Evolutionary conservation across 2,113 vertebrate species (phyloP).

Genomic region (Pteropus alecto): DNA sequence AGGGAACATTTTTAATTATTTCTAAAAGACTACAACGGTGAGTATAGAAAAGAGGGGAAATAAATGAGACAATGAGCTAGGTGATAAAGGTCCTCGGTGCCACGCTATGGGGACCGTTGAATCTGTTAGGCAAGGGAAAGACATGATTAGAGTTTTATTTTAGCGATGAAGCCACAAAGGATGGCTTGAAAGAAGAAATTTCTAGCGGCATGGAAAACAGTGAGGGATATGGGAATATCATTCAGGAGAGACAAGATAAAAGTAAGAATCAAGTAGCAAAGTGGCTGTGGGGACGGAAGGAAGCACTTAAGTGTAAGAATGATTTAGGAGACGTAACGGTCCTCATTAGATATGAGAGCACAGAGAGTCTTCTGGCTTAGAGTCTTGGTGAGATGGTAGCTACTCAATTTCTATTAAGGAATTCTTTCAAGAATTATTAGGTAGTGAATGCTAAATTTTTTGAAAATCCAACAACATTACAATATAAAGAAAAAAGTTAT

Average conservation of each 20-base stretch:
- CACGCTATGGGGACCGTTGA: neutral
- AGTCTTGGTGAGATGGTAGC: neutral
- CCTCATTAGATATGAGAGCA: neutral
- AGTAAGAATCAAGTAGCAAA: neutral
- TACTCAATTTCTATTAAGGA: neutral
- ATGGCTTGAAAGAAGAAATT: neutral
- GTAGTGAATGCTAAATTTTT: neutral
- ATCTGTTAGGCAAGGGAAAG: neutral
- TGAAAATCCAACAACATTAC: neutral
- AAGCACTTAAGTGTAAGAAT: neutral
- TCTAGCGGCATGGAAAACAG: neutral
- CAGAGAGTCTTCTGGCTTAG: neutral
- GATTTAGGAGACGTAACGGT: neutral
- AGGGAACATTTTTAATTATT: too few relatives aligned
- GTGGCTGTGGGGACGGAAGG: neutral
- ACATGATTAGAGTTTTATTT: neutral
- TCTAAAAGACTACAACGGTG: neutral
- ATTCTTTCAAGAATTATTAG: neutral
- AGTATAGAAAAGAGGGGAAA: neutral
- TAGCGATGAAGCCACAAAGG: neutral
- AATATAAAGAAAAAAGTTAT: neutral
- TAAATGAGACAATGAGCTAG: fast-evolving
- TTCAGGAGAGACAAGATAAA: neutral
- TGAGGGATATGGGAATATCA: neutral
- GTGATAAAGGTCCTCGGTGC: neutral